These are phyloP conservation scores for Potorous gilbertii DNA, from an alignment of 2,797 vertebrate genomes.

Conservation along the genomic window DNA sequence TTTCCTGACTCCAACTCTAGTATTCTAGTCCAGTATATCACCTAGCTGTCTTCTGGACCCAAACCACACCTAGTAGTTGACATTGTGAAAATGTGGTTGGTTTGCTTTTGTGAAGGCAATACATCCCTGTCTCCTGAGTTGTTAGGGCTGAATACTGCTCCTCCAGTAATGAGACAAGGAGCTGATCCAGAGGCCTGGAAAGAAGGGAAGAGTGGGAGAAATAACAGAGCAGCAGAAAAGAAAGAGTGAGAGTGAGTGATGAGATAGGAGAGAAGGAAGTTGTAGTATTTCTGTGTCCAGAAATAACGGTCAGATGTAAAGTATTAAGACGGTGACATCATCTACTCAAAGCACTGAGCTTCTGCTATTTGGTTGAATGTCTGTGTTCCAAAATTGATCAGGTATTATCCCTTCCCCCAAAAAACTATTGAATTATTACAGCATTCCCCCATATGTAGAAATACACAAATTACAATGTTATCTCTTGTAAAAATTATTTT, in stretches of 20 bases:
- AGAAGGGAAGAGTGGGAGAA: neutral
- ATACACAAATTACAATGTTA: neutral
- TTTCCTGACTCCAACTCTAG: too few relatives aligned
- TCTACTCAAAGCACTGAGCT: neutral
- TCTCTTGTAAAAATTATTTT: conserved; percentile 56
- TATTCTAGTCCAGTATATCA: neutral
- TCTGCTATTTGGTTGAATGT: neutral
- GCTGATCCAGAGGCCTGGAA: neutral
- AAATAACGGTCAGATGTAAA: neutral
- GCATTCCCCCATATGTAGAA: neutral
- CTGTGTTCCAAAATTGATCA: neutral
- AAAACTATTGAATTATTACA: neutral
- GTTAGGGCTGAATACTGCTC: neutral
- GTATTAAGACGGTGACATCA: neutral
- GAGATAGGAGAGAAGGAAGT: neutral
- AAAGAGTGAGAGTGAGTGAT: neutral
- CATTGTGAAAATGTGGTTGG: neutral
- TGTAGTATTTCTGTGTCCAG: neutral
- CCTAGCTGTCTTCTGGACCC: neutral
- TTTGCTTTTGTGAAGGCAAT: neutral
- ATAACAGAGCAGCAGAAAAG: neutral
- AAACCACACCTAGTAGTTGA: neutral
- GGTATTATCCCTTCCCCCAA: neutral
- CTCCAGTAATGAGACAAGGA: neutral
- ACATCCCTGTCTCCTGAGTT: neutral